Evolutionary conservation across 2,113 vertebrate genomes (phyloP), one percentile per base, ranked within the genome.

Genomic region (Phrynosoma blainvillii): DNA sequence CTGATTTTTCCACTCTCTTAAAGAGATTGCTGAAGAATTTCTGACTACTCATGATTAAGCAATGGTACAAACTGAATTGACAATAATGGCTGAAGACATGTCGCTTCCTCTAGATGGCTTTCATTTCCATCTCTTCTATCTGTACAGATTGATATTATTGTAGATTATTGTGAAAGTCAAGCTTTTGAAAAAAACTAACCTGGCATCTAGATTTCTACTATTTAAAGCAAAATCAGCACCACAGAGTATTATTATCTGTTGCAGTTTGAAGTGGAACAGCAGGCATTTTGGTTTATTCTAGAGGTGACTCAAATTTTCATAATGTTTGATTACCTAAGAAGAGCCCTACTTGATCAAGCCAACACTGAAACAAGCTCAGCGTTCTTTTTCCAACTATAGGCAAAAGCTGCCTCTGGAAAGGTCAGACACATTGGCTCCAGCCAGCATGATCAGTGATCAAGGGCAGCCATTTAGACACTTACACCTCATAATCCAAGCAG

Each of bases 11-110:
- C n/a, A 79, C 42, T 1, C 20, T 70, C n/a, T 5, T 23, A 70
- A 70, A 79, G 65, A 54, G 77, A 23, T 79, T 56, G 65, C 65
- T 86, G 65, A 87, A 87, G 76, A 79, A 79, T 79, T 87, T 80
- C 77, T 73, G 85, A 80, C 80, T 87, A 80, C 66, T 80, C 36
- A 59, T 87, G 78, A 87, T 80, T 87, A 80, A 80, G n/a, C 52
- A 87, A 87, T 65, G 59, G 66, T 80, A 73, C 62, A 52, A 73
- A 87, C 20, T 87, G 78, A 87, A 80, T 80, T 71, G 32, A 21
- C 66, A 71, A 80, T 80, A 40, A 80, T 54, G 23, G 20, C 32
- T 80, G 77, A 40, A 87, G 85, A 80, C 40, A 52, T 40, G 78
- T 59, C 80, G 66, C 56, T 87, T 70, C 23, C 85, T 80, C n/a